These are phyloP conservation scores for Bergia sp. DNA, from an alignment of 92 coral and sea anemone genomes.

Conservation along the genomic window DNA sequence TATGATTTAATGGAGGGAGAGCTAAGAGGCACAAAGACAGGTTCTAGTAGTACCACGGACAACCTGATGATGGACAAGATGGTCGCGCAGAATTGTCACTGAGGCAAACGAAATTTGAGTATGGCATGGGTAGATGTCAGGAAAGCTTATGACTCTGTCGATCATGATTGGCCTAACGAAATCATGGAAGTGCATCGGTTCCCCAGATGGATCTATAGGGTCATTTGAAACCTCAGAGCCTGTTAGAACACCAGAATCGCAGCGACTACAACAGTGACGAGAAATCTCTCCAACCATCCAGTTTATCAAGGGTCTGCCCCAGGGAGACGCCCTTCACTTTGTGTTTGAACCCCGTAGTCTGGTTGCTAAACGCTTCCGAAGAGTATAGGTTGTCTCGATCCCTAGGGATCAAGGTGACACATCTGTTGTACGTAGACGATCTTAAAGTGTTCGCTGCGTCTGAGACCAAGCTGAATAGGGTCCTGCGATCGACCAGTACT, in stretches of 20 bases:
- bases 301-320: slow-evolving; percentile 39
- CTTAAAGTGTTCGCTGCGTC: not conserved
- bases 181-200: slow-evolving; percentile 13
- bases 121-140: too few species aligned
- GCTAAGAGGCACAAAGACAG: slow-evolving; percentile 52
- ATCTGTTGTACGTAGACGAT: slow-evolving; percentile 6
- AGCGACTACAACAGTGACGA: too few species aligned
- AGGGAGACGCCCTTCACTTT: slow-evolving; percentile 13
- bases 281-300: too few species aligned
- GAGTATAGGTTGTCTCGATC: slow-evolving; percentile 2
- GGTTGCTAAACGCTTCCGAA: not conserved
- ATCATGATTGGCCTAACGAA: not conserved
- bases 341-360: slow-evolving; percentile 25
- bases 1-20: slow-evolving; percentile 49
- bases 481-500: not conserved
- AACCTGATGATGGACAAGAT: slow-evolving; percentile 3
- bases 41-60: slow-evolving; percentile 57
- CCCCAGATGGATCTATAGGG: not conserved
- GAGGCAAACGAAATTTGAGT: slow-evolving; percentile 39
- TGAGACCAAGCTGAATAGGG: slow-evolving; percentile 8
- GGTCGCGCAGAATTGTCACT: not conserved
- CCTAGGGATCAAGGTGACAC: not conserved
- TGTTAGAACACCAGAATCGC: too few species aligned
- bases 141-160: too few species aligned
- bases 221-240: not conserved